phyloP scores from a whole-genome alignment of 2,888 invertebrate species.

The Chromoteleia sp. region DNA sequence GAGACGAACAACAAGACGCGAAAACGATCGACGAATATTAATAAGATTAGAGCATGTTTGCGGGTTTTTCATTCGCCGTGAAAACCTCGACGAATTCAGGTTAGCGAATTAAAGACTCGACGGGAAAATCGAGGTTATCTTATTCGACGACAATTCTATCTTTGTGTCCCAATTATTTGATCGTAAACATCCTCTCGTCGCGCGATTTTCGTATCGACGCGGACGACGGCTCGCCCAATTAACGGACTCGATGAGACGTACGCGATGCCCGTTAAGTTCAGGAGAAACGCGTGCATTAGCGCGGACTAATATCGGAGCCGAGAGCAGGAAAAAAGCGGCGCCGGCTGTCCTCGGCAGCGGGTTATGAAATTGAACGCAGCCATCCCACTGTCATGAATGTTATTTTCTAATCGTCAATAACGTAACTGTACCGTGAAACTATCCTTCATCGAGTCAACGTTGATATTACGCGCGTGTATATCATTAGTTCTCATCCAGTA shows the following conservation, averaged over 20 bases:
- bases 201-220: constrained; percentile 27
- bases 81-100: too few relatives aligned
- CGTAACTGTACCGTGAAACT: constrained; percentile 68
- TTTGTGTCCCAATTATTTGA: constrained; percentile 18
- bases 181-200: constrained; percentile 11
- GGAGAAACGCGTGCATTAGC: constrained; percentile 45
- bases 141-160: constrained; percentile 2
- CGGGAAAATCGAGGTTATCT: constrained; percentile 1
- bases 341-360: constrained; percentile 27
- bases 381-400: constrained; percentile 65
- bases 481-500: constrained; percentile 45
- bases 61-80: too few relatives aligned
- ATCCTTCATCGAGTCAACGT: constrained; percentile 51
- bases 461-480: constrained; percentile 50
- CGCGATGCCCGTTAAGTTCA: constrained; percentile 30
- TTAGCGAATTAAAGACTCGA: too few relatives aligned
- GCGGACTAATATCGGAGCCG: constrained; percentile 51
- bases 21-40: background rate
- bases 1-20: constrained; percentile 1
- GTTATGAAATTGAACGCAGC: constrained; percentile 60
- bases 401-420: constrained; percentile 68
- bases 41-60: constrained; percentile 18
- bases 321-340: constrained; percentile 18
- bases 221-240: constrained; percentile 17
- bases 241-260: constrained; percentile 40